Base-by-base conservation (phyloP, 35 echinoderm and acorn worm genomes). In the Diadema setosum region DNA sequence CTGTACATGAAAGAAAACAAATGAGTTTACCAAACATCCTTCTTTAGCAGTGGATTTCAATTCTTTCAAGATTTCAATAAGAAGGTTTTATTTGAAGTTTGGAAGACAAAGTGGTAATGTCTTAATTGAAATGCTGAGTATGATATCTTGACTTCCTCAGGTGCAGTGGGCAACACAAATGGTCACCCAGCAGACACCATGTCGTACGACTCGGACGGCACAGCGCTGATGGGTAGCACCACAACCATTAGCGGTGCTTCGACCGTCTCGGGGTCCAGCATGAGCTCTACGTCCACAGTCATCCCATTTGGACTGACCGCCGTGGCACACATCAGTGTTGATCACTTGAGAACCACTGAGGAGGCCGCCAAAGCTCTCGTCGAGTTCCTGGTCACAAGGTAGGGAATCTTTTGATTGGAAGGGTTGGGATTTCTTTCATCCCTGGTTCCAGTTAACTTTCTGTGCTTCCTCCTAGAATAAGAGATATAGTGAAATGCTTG, bases 311-410 rank as follows among this genome's bases (percentile, higher is more conserved):
- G 87, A 49, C 56, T 81, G 41, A 45, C 40, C 35, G 60, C 91
- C 7, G 50, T 85, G 20, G 44, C 88, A 3, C 83, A 89, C 32
- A 82, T 81, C 81, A 91, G 90, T 78, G 89, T 91, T 1, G 96
- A 90, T 17, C 75, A 89, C 63, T 43, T 94, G 14, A 91, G 87
- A 50, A 52, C 48, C 26, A 89, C 88, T 24, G 89, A 95, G 35
- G 96, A 99, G 42, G 90, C 89, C 5, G 83, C 93, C 14, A 99
- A 95, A 39, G 92, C 92, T 39, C 50, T 99, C 34, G 87, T 99
- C 78, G 96, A 99, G 59, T 99, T 99, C 52, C 87, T 99, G 25
- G 96, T 99, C 8, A 94, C 96, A 31, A 85, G 96, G 96, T 99
- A 60, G 83, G 56, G n/a, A n/a, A n/a, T n/a, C n/a, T 70, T 34